A percentile compares a stretch with the other conserved stretches of the same genome.
Evolutionary conservation across 1,140 invertebrate genomes (phyloP).

Genomic region (Tetranychus cinnabarinus): DNA sequence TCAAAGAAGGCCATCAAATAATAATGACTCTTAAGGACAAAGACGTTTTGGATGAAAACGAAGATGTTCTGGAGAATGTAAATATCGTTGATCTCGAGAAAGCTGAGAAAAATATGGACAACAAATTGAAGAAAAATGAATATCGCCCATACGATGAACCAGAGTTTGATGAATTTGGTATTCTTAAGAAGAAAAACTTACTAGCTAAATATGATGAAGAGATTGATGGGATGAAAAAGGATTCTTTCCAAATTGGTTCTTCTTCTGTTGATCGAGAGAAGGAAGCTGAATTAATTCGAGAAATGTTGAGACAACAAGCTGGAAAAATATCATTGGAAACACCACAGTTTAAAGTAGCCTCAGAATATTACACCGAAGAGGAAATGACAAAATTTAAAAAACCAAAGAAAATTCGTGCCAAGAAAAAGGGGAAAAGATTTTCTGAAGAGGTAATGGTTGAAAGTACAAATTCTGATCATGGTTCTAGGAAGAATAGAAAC

Average conservation of each 20-base stretch:
- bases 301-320: constrained; percentile 20
- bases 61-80: constrained; percentile 80
- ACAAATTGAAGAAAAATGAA: constrained; percentile 51
- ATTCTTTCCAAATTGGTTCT: constrained; percentile 52
- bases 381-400: constrained; percentile 73
- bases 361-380: constrained; percentile 62
- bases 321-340: constrained; percentile 37
- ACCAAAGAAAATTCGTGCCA: constrained; percentile 42
- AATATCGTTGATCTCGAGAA: constrained; percentile 82
- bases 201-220: constrained; percentile 91
- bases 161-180: constrained; percentile 55
- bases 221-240: constrained; percentile 49
- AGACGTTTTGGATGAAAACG: constrained; percentile 58
- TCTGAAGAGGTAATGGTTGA: background rate
- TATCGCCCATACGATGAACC: constrained; percentile 69
- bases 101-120: constrained; percentile 63
- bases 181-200: constrained; percentile 34
- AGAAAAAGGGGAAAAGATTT: constrained; percentile 19
- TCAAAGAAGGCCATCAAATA: constrained; percentile 57
- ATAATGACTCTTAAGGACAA: constrained; percentile 86
- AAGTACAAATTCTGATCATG: background rate
- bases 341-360: constrained; percentile 42
- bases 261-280: constrained; percentile 18
- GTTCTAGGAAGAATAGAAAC: background rate
- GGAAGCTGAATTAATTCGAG: constrained; percentile 20